These are phyloP conservation scores for Tinea semifulvella DNA, from an alignment of 2,888 invertebrate species.

Conservation along the genomic window DNA sequence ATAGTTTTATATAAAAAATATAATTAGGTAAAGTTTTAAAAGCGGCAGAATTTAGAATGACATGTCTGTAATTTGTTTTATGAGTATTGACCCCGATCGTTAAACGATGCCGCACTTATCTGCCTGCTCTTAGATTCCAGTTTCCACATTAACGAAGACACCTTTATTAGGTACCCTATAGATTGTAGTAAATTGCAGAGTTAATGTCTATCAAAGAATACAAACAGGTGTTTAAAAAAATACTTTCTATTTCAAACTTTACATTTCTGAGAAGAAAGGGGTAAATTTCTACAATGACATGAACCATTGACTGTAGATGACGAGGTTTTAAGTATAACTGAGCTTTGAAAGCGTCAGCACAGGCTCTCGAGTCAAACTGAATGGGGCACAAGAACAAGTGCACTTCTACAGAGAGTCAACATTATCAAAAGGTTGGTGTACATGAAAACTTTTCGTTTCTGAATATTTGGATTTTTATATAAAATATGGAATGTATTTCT, in stretches of 20 bases:
- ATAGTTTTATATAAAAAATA: conserved; percentile 8
- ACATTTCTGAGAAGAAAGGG: not conserved
- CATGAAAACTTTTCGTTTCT: no score
- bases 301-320: not conserved
- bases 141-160: not conserved
- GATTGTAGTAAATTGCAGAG: not conserved
- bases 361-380: not conserved
- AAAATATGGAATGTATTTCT: no score
- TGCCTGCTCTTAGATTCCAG: not conserved
- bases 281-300: not conserved
- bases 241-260: not conserved
- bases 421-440: not conserved
- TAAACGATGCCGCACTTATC: not conserved
- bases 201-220: no score
- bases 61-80: conserved; percentile 8
- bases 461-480: no score
- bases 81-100: conserved; percentile 8
- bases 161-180: not conserved
- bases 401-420: conserved; percentile 6
- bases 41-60: not conserved
- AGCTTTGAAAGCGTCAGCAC: conserved; percentile 3
- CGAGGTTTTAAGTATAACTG: conserved; percentile 1
- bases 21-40: conserved; percentile 12
- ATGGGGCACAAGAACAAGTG: conserved; percentile 5
- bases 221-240: no score